Conservation (phyloP, 2,888 invertebrate genomes). For the Polyommatus icarus region DNA sequence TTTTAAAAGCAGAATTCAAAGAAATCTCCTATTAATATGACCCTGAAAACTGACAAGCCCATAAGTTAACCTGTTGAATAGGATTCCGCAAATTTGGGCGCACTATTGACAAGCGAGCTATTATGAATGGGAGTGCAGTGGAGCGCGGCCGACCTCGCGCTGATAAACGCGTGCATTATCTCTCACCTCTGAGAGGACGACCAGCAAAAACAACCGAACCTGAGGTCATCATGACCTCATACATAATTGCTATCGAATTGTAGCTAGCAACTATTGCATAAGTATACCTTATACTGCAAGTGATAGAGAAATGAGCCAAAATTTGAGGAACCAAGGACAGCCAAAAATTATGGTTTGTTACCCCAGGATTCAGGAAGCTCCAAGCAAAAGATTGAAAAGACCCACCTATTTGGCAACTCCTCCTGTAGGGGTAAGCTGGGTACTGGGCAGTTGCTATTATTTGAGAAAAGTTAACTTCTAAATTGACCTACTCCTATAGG, state of each 20-base stretch:
- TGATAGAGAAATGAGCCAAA: too few relatives aligned
- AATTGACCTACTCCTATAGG: not conserved
- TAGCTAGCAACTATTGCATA: not conserved
- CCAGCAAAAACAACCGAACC: not conserved
- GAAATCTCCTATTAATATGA: not conserved
- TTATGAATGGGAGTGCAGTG: not conserved
- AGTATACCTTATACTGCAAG: not conserved
- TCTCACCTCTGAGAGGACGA: slow-evolving; percentile 2
- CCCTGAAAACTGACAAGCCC: not conserved
- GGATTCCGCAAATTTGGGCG: not conserved
- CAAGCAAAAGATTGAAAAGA: too few relatives aligned
- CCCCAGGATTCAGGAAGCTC: too few relatives aligned
- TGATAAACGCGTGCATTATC: not conserved
- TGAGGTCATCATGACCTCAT: not conserved
- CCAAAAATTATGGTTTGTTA: too few relatives aligned
- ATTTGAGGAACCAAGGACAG: too few relatives aligned
- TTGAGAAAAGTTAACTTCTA: too few relatives aligned
- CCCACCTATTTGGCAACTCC: too few relatives aligned
- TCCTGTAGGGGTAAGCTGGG: too few relatives aligned
- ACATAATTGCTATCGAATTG: not conserved
- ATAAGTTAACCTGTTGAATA: not conserved
- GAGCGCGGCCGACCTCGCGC: not conserved
- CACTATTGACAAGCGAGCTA: not conserved
- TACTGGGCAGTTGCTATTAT: too few relatives aligned
- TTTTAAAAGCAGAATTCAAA: not conserved